A percentile compares a stretch with the other conserved stretches of the same genome.
These are phyloP conservation scores for Oscheius sp. DNA, from an alignment of 2,888 invertebrate species.

Conservation along the genomic window DNA sequence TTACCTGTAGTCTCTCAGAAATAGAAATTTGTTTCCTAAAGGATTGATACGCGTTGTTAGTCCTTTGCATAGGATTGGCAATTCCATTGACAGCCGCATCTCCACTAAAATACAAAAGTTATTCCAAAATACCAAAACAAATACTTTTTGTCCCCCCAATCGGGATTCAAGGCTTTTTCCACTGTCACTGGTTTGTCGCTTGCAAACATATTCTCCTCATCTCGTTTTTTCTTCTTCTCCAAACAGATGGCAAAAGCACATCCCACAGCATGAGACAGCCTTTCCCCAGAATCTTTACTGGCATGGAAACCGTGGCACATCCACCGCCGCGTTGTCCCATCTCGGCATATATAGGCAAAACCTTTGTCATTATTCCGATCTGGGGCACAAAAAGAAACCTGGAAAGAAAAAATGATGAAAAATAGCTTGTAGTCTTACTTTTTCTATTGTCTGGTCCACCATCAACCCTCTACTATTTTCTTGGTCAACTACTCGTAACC, in stretches of 20 bases:
- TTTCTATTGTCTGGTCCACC: conserved; percentile 99
- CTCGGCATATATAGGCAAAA: conserved; percentile 98
- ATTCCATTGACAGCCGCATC: not conserved
- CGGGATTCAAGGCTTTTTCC: conserved; percentile 46
- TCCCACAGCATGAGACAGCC: conserved; percentile 97
- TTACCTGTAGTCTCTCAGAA: conserved; percentile 62
- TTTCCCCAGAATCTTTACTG: conserved; percentile 89
- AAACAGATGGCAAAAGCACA: conserved; percentile 98
- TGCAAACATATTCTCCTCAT: conserved; percentile 46
- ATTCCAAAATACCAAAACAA: not conserved
- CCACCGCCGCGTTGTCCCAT: conserved; percentile 97
- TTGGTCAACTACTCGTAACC: conserved; percentile 95
- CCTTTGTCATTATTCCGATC: conserved; percentile 97
- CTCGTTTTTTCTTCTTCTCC: conserved; percentile 82
- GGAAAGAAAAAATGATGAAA: conserved; percentile 2
- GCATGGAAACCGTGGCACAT: conserved; percentile 99
- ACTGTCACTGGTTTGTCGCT: conserved; percentile 15
- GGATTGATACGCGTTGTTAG: conserved; percentile 64
- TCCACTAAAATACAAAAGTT: not conserved
- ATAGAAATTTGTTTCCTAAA: conserved; percentile 69
- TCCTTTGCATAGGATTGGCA: conserved; percentile 36
- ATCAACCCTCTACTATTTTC: conserved; percentile 95
- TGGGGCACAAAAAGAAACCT: conserved; percentile 97
- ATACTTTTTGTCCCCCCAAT: conserved; percentile 51
- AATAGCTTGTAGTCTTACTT: conserved; percentile 77